Evolutionary conservation across 2,888 invertebrate genomes (phyloP), one percentile per base, ranked within the genome.

Genomic region (Tortricodes alternella): DNA sequence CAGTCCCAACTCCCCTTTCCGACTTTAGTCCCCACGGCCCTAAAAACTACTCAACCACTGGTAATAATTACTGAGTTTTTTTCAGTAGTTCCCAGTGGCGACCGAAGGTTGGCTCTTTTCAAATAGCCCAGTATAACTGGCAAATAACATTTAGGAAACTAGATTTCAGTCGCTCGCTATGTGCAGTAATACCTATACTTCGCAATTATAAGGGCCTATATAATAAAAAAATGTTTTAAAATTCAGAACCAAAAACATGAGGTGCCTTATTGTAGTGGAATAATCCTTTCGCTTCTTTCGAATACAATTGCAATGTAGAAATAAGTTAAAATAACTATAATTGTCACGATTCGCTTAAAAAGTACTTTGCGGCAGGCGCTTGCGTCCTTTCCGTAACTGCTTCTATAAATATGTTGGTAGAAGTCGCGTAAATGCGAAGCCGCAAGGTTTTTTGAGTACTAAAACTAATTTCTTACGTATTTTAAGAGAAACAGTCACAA

Each of bases 241-340:
- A 71, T 65, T 65, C 61, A 79, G 49, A 81, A 86, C 85, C 84
- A 86, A 85, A 86, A 78, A 83, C 70, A 73, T 71, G 69, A 80
- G 84, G 86, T 86, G 87, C 87, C 86, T 87, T 87, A 87, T 66
- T 77, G 32, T 56, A 57, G 41, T 59, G 23, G 29, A 44, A 56
- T 50, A 38, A 15, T 41, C 1, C 23, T 39, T 48, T 52, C 52
- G 39, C 24, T 39, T 58, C 38, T 46, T 48, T 37, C 32, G 19
- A 52, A 43, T 46, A 29, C 38, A 23, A n/a, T 46, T 38, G 32
- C 39, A 41, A 46, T 52, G 15, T 8, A 50, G 16, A n/a, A n/a
- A 18, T 38, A 34, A 21, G 34, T 16, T 43, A n/a, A 1, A 11
- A 4, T 44, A 34, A 7, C 3, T 29, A 4, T 29, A 34, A 34